Conservation (phyloP, 92 coral and sea anemone species). For the Micromussa lordhowensis region DNA sequence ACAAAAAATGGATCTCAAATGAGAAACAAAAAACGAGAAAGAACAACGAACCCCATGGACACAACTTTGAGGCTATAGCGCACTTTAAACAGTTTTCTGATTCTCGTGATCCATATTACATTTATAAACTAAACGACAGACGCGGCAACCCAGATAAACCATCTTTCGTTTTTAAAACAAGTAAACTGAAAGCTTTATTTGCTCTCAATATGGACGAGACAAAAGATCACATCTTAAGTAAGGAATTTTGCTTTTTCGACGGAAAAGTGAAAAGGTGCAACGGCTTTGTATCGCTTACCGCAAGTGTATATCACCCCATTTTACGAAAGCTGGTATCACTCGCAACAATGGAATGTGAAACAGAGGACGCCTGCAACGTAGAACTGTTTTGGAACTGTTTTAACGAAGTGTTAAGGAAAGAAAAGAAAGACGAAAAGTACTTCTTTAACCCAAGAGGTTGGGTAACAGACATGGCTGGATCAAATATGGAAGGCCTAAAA, state of each 20-base stretch:
- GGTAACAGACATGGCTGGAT: conserved; percentile 66
- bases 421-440: conserved; percentile 37
- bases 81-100: conserved; percentile 26
- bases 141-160: conserved; percentile 69
- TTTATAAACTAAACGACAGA: conserved; percentile 36
- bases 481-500: conserved; percentile 67
- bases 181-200: conserved; percentile 43
- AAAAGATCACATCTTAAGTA: conserved; percentile 27
- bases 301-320: conserved; percentile 52
- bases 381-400: conserved; percentile 48
- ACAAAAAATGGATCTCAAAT: conserved; percentile 33
- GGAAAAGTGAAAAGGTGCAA: conserved; percentile 62
- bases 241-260: conserved; percentile 46
- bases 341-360: conserved; percentile 61
- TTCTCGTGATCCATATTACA: conserved; percentile 6
- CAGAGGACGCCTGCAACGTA: conserved; percentile 40
- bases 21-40: conserved; percentile 28
- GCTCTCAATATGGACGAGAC: conserved; percentile 58
- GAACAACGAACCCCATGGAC: conserved; percentile 28
- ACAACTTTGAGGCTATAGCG: conserved; percentile 45
- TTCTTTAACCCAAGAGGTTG: conserved; percentile 67
- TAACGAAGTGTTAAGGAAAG: too few species aligned
- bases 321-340: conserved; percentile 40
- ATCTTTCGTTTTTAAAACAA: conserved; percentile 69
- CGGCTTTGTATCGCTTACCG: conserved; percentile 58